A percentile compares a stretch with the other conserved stretches of the same genome.
Conservation (phyloP, 2,797 vertebrate species). For the Tinamus major region DNA sequence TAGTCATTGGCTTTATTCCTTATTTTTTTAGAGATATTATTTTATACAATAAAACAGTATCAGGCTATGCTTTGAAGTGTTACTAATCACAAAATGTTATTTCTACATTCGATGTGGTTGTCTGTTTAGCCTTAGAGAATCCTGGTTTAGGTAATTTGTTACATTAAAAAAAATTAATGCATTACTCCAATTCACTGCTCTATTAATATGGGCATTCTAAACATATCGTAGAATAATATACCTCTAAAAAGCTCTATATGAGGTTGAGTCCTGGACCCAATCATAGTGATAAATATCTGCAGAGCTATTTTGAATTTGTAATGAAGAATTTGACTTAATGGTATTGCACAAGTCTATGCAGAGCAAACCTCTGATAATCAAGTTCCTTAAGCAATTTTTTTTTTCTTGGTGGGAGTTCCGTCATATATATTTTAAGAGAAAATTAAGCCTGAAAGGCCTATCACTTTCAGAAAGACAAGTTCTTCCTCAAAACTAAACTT, state of each 20-base stretch:
- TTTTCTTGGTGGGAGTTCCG: constrained; percentile 37
- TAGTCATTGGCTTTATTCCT: constrained; percentile 67
- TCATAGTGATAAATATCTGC: constrained; percentile 58
- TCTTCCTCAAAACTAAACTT: background rate
- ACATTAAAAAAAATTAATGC: rapidly evolving
- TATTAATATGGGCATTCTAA: background rate
- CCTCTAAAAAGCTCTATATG: background rate
- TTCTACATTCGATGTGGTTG: background rate
- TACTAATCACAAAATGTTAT: constrained; percentile 13
- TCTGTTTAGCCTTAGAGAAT: background rate
- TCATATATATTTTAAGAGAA: background rate
- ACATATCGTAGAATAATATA: background rate
- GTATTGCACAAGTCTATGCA: constrained; percentile 51
- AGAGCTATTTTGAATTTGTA: constrained; percentile 61
- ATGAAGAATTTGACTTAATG: constrained; percentile 52
- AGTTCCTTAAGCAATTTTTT: background rate
- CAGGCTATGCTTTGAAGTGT: constrained; percentile 70
- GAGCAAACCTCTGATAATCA: constrained; percentile 33
- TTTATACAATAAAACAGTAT: constrained; percentile 65
- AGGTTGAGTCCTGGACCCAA: background rate
- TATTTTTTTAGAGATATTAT: constrained; percentile 40
- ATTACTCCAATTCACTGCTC: background rate
- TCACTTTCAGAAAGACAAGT: background rate
- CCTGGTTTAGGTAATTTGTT: background rate
- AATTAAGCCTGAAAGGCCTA: background rate